phyloP scores from a whole-genome alignment of 1,140 invertebrate genomes.

The Formica selysi region DNA sequence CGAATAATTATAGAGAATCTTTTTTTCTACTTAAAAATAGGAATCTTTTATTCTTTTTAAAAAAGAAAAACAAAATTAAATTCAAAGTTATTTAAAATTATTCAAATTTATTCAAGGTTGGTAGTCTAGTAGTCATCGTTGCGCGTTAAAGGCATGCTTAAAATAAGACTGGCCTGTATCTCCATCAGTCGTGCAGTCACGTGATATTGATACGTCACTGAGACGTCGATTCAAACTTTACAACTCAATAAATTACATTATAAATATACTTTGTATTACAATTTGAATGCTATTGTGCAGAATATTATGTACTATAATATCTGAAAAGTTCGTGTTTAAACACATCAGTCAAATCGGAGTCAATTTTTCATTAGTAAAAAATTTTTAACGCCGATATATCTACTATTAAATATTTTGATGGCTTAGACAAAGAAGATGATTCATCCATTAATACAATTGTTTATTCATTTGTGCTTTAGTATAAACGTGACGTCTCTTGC shows the following conservation, averaged over 20 bases:
- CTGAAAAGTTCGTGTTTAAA: not conserved
- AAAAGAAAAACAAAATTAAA: not conserved
- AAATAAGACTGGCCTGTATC: constrained; percentile 44
- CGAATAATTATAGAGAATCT: not conserved
- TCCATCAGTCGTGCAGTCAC: constrained; percentile 34
- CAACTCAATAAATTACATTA: not conserved
- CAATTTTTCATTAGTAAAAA: not conserved
- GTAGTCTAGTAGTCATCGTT: constrained; percentile 36
- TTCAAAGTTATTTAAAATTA: not conserved
- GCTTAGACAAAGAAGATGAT: not conserved
- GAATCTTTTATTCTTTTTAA: not conserved
- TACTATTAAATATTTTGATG: not conserved
- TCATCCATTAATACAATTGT: constrained; percentile 65
- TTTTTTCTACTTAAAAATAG: no score
- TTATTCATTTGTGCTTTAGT: constrained; percentile 76
- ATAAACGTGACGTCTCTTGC: constrained; percentile 69
- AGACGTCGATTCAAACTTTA: constrained; percentile 6
- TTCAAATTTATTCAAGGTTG: not conserved
- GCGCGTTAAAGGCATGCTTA: constrained; percentile 20
- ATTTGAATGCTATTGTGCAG: not conserved
- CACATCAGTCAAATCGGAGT: not conserved
- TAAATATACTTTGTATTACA: not conserved
- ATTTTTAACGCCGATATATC: not conserved
- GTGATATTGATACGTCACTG: constrained; percentile 25
- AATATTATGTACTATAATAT: not conserved